These are phyloP conservation scores for Prinia subflava DNA, from an alignment of 2,113 vertebrate species.

Conservation along the genomic window DNA sequence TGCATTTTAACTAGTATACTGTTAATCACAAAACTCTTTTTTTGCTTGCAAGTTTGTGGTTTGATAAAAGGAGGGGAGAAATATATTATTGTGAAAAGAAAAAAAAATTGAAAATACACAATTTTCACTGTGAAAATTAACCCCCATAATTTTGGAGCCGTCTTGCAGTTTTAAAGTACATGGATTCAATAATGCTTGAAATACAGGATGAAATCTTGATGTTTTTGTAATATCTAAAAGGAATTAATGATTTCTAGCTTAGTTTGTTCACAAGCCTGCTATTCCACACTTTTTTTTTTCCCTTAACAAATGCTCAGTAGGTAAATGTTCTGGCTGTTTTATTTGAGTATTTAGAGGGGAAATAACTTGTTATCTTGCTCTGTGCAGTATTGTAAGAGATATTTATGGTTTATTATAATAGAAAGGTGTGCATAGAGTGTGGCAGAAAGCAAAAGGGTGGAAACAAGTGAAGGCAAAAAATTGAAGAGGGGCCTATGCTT, in stretches of 20 bases:
- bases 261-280: not conserved
- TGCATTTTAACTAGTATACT: not conserved
- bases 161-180: not conserved
- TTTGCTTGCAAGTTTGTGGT: not conserved
- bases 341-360: not conserved
- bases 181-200: not conserved
- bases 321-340: not conserved
- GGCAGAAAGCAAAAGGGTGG: not conserved
- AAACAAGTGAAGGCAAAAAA: not conserved
- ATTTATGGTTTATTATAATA: not conserved
- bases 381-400: not conserved
- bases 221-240: not conserved
- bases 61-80: not conserved
- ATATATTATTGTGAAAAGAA: not conserved
- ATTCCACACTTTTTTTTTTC: fast-evolving
- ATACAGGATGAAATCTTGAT: not conserved
- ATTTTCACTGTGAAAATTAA: not conserved
- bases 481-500: not conserved
- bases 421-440: not conserved
- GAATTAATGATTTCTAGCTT: not conserved
- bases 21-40: fast-evolving
- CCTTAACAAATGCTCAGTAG: not conserved
- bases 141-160: not conserved
- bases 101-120: not conserved
- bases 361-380: not conserved